Evolutionary conservation across 2,113 vertebrate species (phyloP).

Genomic region (Aspidoscelis tigris): DNA sequence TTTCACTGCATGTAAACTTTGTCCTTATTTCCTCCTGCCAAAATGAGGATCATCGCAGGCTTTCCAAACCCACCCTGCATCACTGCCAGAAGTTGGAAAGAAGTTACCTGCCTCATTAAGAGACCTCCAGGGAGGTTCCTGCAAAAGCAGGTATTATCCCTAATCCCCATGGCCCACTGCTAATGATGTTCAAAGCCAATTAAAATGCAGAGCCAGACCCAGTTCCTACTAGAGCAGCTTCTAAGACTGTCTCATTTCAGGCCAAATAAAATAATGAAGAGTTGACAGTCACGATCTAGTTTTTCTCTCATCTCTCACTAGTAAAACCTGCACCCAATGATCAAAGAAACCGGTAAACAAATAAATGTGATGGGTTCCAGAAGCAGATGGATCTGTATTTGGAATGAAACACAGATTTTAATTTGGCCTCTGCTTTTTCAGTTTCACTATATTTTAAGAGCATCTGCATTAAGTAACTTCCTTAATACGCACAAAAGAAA

Average conservation of each 20-base stretch:
- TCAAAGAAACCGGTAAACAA: neutral
- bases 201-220: neutral
- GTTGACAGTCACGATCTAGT: neutral
- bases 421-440: too few species aligned
- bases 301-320: neutral
- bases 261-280: neutral
- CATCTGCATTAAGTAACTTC: too few species aligned
- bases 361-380: neutral
- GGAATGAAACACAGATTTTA: too few species aligned
- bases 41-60: neutral
- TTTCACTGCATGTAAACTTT: neutral
- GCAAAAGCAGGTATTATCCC: neutral
- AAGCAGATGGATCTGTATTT: too few species aligned
- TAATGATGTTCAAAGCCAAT: constrained; percentile 7
- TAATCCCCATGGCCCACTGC: neutral
- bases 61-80: neutral
- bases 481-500: too few species aligned
- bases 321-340: too few species aligned
- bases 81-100: neutral
- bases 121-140: neutral
- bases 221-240: neutral
- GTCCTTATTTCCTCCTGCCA: neutral
- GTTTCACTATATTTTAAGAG: too few species aligned
- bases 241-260: neutral
- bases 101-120: constrained; percentile 9